Evolutionary conservation across 2,888 invertebrate species (phyloP).

Genomic region (Fissipunctia ypsillon): DNA sequence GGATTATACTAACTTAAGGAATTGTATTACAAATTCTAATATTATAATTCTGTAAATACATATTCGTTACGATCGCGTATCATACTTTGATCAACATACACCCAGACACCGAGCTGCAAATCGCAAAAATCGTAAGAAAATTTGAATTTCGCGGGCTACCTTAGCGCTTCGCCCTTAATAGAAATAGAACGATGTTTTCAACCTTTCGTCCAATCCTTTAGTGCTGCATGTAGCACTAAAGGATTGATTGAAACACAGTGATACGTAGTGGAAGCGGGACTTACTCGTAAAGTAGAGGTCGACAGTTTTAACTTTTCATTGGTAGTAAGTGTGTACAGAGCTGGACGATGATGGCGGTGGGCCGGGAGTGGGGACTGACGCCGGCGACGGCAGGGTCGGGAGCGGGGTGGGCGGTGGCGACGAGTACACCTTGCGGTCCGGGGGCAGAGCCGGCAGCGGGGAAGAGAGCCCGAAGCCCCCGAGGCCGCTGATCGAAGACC

Average conservation of each 20-base stretch:
- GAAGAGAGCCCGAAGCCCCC: slow-evolving; percentile 84
- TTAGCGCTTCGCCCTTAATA: too few species aligned
- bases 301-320: slow-evolving; percentile 38
- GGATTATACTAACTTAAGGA: too few species aligned
- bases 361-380: slow-evolving; percentile 79
- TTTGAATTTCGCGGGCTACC: too few species aligned
- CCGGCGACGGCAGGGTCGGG: slow-evolving; percentile 87
- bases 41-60: too few species aligned
- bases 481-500: slow-evolving; percentile 79
- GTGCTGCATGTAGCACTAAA: background rate
- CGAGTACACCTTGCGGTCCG: slow-evolving; percentile 91
- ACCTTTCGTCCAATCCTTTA: background rate
- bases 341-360: slow-evolving; percentile 83
- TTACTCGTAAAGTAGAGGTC: slow-evolving; percentile 4
- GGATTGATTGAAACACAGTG: background rate
- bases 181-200: background rate
- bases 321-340: slow-evolving; percentile 83
- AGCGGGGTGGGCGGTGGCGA: slow-evolving; percentile 90
- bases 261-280: background rate
- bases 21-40: too few species aligned
- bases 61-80: too few species aligned
- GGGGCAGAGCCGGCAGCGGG: slow-evolving; percentile 84
- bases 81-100: too few species aligned
- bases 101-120: too few species aligned
- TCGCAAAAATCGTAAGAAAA: too few species aligned